Conservation (phyloP, 2,797 vertebrate species). For the Sciurus carolinensis region DNA sequence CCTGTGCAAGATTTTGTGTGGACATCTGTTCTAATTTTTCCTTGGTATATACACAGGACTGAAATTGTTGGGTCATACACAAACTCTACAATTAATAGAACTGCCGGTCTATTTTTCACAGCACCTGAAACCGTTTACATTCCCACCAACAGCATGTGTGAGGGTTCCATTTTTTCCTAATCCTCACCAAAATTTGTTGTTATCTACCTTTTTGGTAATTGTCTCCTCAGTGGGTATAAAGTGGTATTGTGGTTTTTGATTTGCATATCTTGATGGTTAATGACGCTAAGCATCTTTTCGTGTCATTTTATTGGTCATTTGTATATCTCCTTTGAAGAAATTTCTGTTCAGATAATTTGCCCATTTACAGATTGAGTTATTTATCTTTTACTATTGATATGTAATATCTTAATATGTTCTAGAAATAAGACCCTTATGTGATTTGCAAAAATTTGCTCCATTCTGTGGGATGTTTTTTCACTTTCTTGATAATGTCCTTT, state of each 20-base stretch:
- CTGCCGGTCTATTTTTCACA: background rate
- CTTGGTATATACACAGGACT: background rate
- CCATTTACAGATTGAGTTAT: background rate
- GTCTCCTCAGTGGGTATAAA: background rate
- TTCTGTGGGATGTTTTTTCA: background rate
- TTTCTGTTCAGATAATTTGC: background rate
- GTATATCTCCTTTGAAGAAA: conserved; percentile 27
- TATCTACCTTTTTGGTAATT: background rate
- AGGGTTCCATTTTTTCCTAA: background rate
- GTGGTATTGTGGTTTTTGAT: background rate
- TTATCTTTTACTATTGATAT: conserved; percentile 18
- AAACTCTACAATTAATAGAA: conserved; percentile 17
- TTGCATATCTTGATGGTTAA: background rate
- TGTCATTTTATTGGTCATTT: background rate
- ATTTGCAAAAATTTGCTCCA: background rate
- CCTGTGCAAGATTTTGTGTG: background rate
- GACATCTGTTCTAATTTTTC: conserved; percentile 28
- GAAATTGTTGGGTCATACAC: background rate
- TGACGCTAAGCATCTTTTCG: background rate
- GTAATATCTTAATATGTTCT: background rate
- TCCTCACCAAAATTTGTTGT: background rate
- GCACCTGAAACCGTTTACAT: background rate
- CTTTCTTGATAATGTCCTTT: conserved; percentile 6
- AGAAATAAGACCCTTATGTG: background rate
- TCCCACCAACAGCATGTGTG: background rate